These are phyloP conservation scores for Nasonia oneida DNA, from an alignment of 2,888 invertebrate genomes.

Conservation along the genomic window DNA sequence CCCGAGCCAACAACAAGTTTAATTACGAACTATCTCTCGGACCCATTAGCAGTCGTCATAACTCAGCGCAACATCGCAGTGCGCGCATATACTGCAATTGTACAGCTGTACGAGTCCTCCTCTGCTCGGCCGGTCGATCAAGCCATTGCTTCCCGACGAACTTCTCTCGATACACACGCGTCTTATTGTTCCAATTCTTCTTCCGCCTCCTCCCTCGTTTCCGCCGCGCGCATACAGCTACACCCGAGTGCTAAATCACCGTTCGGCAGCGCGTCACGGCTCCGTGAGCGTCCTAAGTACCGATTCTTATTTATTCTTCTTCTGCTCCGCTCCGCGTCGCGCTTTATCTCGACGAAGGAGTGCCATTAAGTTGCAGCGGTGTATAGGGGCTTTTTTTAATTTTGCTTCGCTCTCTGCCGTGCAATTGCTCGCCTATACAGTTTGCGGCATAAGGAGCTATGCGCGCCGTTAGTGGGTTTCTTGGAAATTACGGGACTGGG, in stretches of 20 bases:
- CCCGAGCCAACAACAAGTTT: not conserved
- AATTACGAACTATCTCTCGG: not conserved
- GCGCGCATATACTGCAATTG: not conserved
- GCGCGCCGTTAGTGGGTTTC: not conserved
- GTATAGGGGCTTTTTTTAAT: not conserved
- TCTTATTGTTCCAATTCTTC: slow-evolving; percentile 13
- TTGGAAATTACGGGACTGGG: not conserved
- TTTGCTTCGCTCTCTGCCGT: not conserved
- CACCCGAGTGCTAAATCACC: slow-evolving; percentile 30
- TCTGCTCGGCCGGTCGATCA: slow-evolving; percentile 8
- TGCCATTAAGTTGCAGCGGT: not conserved
- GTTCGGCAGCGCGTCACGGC: slow-evolving; percentile 8
- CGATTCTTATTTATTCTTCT: slow-evolving; percentile 4
- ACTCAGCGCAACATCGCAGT: not conserved
- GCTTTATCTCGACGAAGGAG: slow-evolving; percentile 1
- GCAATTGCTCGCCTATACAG: not conserved
- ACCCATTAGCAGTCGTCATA: slow-evolving; percentile 11
- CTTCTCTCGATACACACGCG: not conserved
- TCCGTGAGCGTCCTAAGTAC: slow-evolving; percentile 36
- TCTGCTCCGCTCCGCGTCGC: not conserved
- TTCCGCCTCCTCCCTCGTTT: not conserved
- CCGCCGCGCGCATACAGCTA: not conserved
- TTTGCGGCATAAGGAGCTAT: not conserved
- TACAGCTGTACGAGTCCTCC: not conserved
- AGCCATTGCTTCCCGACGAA: not conserved